Conservation (phyloP, 35 echinoderm and acorn worm genomes). For the Amphiura filiformis region DNA sequence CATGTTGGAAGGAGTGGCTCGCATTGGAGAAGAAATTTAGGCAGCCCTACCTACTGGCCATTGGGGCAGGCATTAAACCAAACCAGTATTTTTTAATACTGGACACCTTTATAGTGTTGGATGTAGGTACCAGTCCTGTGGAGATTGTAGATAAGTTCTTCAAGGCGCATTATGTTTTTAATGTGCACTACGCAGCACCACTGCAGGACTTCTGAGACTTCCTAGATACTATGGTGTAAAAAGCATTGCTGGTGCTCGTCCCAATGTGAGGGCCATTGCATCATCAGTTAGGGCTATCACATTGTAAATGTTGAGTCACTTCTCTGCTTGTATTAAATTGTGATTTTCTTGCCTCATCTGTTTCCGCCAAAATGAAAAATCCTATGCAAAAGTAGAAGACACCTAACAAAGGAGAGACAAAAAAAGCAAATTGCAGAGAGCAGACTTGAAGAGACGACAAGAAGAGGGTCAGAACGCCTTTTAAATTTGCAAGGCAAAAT, state of each 20-base stretch:
- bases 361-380: too few relatives aligned
- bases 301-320: too few relatives aligned
- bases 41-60: constrained; percentile 37
- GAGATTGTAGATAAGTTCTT: constrained; percentile 24
- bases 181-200: constrained; percentile 37
- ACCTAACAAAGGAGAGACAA: too few relatives aligned
- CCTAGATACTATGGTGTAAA: constrained; percentile 21
- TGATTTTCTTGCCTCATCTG: too few relatives aligned
- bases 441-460: too few relatives aligned
- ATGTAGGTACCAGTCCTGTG: constrained; percentile 23
- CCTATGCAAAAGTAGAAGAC: too few relatives aligned
- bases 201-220: constrained; percentile 30
- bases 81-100: constrained; percentile 33
- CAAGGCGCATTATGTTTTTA: constrained; percentile 50
- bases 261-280: not conserved
- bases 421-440: too few relatives aligned
- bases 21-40: constrained; percentile 15
- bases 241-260: not conserved
- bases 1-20: constrained; percentile 28
- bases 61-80: constrained; percentile 24
- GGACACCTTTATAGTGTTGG: constrained; percentile 3
- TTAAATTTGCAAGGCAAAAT: too few relatives aligned
- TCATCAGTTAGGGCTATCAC: not conserved
- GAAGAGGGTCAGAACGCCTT: too few relatives aligned
- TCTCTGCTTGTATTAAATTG: too few relatives aligned